Base-by-base conservation (phyloP, 2,113 vertebrate genomes). In the Leucopsar rothschildi region DNA sequence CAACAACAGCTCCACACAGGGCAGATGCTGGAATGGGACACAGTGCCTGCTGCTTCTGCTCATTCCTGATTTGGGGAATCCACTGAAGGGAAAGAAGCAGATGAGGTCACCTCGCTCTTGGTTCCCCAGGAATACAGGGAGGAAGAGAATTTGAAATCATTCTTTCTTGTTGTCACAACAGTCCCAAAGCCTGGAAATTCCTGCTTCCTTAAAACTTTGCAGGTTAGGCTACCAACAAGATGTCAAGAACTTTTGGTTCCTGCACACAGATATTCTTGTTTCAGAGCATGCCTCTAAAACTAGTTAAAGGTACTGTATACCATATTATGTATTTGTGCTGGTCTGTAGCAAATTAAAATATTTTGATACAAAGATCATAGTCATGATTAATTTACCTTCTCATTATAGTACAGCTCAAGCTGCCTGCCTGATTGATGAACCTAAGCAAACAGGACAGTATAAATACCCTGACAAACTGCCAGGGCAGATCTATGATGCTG, bases 401-500 rank as follows among this genome's bases (percentile, higher is more conserved):
- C 94, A 86, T 95, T 97, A 94, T 98, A 99, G 99, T 92, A 99
- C 99, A 96, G 98, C 99, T 94, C 99, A 99, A 98, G 99, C 99
- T 64, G 99, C 99, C 55, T 99, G 99, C 97, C 98, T 99, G 96
- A 98, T 99, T 95, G 99, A 99, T 65, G 99, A 99, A 96, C 99
- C 99, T 66, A 99, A 98, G 97, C 98, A 99, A 98, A 98, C 98
- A 27, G 99, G 99, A 91, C 99, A 99, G 93, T 99, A 99, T 97
- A 99, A 99, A 95, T 99, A 99, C 95, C 99, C 99, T 0, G 99
- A 99, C 86, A 98, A 99, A 94, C 99, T 99, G n/a, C 99, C 99
- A 3, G 99, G 99, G 47, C 99, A 99, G 98, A 98, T 99, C 84
- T 99, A 99, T 17, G 98, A 99, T 52, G 99, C 99, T 6, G 98